A percentile compares a stretch with the other conserved stretches of the same genome.
These are phyloP conservation scores for Cryptoprocta ferox DNA, from an alignment of 2,797 vertebrate species.

Conservation along the genomic window DNA sequence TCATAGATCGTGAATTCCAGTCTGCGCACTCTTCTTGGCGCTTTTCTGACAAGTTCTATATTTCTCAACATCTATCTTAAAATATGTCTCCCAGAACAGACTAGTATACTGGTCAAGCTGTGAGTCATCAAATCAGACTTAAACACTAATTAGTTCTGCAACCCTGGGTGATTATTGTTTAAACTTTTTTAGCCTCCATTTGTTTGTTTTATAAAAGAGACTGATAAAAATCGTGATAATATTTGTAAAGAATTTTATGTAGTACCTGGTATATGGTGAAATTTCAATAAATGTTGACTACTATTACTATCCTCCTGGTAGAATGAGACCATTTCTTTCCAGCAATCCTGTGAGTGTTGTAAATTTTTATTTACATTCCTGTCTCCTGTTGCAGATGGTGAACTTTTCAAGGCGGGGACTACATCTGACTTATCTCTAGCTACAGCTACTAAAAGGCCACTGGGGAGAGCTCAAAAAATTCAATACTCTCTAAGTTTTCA, in stretches of 20 bases:
- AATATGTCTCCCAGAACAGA: not conserved
- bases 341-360: not conserved
- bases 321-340: not conserved
- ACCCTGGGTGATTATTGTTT: not conserved
- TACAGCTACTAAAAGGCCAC: not conserved
- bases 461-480: not conserved
- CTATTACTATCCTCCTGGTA: not conserved
- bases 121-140: not conserved
- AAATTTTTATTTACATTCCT: not conserved
- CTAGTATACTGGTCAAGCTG: not conserved
- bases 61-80: not conserved
- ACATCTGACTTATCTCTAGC: conserved; percentile 17
- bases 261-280: not conserved
- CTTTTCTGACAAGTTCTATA: not conserved
- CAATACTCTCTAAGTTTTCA: not conserved
- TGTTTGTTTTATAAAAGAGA: not conserved
- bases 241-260: not conserved
- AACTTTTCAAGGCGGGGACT: not conserved
- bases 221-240: not conserved
- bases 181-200: not conserved
- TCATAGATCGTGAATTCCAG: not conserved
- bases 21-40: not conserved
- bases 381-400: not conserved
- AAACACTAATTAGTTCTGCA: not conserved
- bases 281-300: not conserved